A percentile compares a stretch with the other conserved stretches of the same genome.
phyloP scores from a whole-genome alignment of 2,113 vertebrate species.

The Caranx ignobilis region DNA sequence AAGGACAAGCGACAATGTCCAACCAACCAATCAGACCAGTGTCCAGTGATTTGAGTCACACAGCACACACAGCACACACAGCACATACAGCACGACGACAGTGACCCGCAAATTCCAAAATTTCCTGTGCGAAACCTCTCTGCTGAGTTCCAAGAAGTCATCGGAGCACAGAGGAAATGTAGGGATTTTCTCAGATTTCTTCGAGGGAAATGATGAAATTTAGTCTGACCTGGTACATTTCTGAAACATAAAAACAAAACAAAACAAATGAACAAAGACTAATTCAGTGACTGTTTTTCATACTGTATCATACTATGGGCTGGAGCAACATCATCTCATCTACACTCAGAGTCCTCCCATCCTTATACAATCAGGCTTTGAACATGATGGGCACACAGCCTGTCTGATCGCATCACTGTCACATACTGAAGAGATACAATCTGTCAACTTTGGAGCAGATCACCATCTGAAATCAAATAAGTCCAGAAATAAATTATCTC shows the following conservation, averaged over 20 bases:
- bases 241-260: background rate
- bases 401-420: no score
- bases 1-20: background rate
- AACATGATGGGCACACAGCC: no score
- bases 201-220: background rate
- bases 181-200: conserved; percentile 27
- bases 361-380: no score
- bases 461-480: no score
- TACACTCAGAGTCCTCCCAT: no score
- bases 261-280: background rate
- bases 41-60: background rate
- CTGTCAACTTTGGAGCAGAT: no score
- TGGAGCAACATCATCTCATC: no score
- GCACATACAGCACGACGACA: background rate
- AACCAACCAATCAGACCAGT: background rate
- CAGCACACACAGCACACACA: no score
- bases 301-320: no score
- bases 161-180: conserved; percentile 26
- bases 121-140: conserved; percentile 24
- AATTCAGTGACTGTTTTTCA: background rate
- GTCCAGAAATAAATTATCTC: no score
- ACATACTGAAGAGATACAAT: no score
- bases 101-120: background rate
- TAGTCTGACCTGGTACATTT: background rate
- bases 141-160: background rate